Evolutionary conservation across 2,888 invertebrate genomes (phyloP), one percentile per base, ranked within the genome.

Genomic region (Isoperla grammatica): DNA sequence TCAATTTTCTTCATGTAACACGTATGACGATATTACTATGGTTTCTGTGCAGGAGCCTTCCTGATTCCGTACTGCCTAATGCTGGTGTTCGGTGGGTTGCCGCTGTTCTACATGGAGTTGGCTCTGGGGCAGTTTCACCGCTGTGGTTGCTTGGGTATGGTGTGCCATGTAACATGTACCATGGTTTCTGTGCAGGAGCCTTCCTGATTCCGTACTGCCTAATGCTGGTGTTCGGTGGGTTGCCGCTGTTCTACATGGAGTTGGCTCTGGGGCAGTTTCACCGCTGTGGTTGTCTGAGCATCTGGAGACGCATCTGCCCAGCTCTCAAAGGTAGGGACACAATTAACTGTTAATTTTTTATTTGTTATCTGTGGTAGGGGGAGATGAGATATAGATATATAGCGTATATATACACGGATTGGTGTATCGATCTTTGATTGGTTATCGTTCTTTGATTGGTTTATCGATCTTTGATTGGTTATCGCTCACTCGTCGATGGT

Each of bases 191-290:
- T n/a, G n/a, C 76, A 92, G 92, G 95, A 68, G 95, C 95, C 15
- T 96, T 96, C 74, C 81, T 96, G 63, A 92, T 96, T 66, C 95
- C 95, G 0, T 96, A 95, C 79, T 85, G 88, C 71, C 81, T 94
- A 65, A 95, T 96, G 92, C 79, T 95, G 72, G 77, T 95, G 65
- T 90, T 95, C 69, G 95, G 94, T 6, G 95, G 95, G 5, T 81
- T 96, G 53, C 96, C 96, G 0, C 78, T 96, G 5, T 96, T 96
- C 78, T 96, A 93, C 77, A 90, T 96, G 91, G 95, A 95, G 76
- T 77, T 96, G 71, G 94, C 95, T 0, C 77, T 96, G 65, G 96
- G 96, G 9, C 96, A 96, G 8, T 4, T 29, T 29, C 29, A 29
- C 4, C 29, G 29, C 29, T 29, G 29, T 4, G 29, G 8, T 8